Percentiles rank a stretch among this genome's conserved stretches.
Conservation (phyloP, 2,888 invertebrate species). For the Syrphus vitripennis region DNA sequence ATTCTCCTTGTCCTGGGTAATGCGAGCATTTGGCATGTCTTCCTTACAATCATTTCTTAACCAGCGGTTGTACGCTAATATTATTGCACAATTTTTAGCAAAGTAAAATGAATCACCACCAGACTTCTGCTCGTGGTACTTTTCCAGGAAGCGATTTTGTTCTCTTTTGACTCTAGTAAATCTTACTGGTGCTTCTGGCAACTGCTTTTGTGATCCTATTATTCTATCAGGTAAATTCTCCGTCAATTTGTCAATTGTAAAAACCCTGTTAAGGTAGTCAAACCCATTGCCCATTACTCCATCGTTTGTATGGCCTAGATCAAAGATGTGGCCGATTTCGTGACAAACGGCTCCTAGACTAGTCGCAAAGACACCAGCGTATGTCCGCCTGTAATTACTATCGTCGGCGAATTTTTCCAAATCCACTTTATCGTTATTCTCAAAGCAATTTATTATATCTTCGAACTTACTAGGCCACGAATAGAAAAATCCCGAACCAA, state of each 20-base stretch:
- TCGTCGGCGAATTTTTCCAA: slow-evolving; percentile 91
- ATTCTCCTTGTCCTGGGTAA: slow-evolving; percentile 9
- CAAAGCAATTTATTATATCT: slow-evolving; percentile 84
- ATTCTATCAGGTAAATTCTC: slow-evolving; percentile 79
- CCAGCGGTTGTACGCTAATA: slow-evolving; percentile 79
- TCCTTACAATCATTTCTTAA: slow-evolving; percentile 71
- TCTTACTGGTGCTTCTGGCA: slow-evolving; percentile 69
- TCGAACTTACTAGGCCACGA: slow-evolving; percentile 91
- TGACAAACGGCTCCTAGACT: slow-evolving; percentile 95
- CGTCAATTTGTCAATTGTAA: slow-evolving; percentile 84
- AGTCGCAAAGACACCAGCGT: slow-evolving; percentile 94
- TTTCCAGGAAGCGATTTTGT: slow-evolving; percentile 75
- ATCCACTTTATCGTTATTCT: slow-evolving; percentile 85
- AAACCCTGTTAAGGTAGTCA: slow-evolving; percentile 90
- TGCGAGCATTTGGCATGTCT: not conserved
- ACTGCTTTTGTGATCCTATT: slow-evolving; percentile 60
- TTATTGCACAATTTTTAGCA: slow-evolving; percentile 78
- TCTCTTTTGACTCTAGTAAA: slow-evolving; percentile 77
- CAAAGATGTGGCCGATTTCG: slow-evolving; percentile 94
- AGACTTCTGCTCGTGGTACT: slow-evolving; percentile 78
- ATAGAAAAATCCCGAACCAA: slow-evolving; percentile 94
- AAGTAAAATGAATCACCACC: slow-evolving; percentile 79
- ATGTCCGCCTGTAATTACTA: slow-evolving; percentile 93
- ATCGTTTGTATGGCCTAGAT: slow-evolving; percentile 93
- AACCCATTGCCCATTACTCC: slow-evolving; percentile 97